phyloP scores from a whole-genome alignment of 2,888 invertebrate species.

The Apodemia zela region DNA sequence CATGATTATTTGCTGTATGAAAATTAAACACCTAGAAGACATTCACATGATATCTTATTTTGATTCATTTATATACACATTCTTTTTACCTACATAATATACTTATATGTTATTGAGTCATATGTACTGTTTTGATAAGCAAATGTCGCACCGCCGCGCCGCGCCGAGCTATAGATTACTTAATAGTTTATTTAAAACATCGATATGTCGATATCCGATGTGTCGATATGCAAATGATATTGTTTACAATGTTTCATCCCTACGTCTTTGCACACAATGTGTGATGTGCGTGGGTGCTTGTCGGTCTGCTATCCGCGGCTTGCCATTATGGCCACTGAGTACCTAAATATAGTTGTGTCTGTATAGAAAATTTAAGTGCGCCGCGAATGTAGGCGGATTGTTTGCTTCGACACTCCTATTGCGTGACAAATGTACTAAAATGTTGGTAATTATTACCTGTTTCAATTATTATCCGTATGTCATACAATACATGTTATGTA shows the following conservation, averaged over 20 bases:
- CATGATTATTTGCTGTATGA: no score
- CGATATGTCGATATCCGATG: not conserved
- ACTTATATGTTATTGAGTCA: no score
- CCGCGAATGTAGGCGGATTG: slow-evolving; percentile 61
- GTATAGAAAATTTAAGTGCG: slow-evolving; percentile 38
- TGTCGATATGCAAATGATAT: not conserved
- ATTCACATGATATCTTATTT: no score
- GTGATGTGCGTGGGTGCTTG: slow-evolving; percentile 34
- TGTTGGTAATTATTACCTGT: slow-evolving; percentile 24
- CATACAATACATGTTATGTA: no score
- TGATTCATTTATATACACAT: no score
- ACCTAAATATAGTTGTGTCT: slow-evolving; percentile 49
- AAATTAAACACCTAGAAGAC: no score
- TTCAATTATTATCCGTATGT: not conserved
- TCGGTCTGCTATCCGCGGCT: slow-evolving; percentile 27
- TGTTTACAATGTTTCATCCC: not conserved
- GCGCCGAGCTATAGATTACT: no score
- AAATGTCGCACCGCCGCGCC: no score
- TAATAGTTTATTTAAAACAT: no score
- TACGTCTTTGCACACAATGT: slow-evolving; percentile 29
- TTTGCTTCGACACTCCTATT: slow-evolving; percentile 68
- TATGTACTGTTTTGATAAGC: no score
- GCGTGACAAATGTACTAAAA: slow-evolving; percentile 70
- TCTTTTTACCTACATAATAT: no score
- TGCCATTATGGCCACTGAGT: slow-evolving; percentile 42